phyloP scores from a whole-genome alignment of 2,888 invertebrate genomes.

The Habrosyne pyritoides region DNA sequence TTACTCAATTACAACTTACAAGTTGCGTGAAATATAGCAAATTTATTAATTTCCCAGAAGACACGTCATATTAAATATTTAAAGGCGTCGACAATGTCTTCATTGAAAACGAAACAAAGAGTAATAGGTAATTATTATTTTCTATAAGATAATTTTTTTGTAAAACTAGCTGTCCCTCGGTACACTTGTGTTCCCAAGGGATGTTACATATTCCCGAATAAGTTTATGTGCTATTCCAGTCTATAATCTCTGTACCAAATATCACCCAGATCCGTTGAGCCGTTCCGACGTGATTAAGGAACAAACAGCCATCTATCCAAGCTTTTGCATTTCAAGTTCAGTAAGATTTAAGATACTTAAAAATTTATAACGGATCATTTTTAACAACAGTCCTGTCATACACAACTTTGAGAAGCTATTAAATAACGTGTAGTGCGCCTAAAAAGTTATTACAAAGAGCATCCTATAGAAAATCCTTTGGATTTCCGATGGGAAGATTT shows the following conservation, averaged over 20 bases:
- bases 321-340: too few species aligned
- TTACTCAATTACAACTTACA: not conserved
- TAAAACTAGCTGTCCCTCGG: too few species aligned
- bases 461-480: conserved; percentile 17
- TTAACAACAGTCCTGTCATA: not conserved
- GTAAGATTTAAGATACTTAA: too few species aligned
- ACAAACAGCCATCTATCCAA: too few species aligned
- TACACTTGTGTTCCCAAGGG: too few species aligned
- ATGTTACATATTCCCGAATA: too few species aligned
- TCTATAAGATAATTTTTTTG: too few species aligned
- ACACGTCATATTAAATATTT: not conserved
- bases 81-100: not conserved
- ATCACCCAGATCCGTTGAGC: too few species aligned
- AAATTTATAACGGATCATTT: not conserved
- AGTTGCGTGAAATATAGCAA: not conserved
- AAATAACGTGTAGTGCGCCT: not conserved
- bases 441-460: not conserved
- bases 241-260: too few species aligned
- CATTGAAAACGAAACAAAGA: not conserved
- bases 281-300: too few species aligned
- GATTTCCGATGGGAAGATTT: conserved; percentile 33
- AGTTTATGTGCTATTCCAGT: too few species aligned
- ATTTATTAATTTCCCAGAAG: not conserved
- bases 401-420: not conserved
- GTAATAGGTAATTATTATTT: not conserved